Base-by-base conservation (phyloP, 2,113 vertebrate genomes). In the Pithys albifrons region DNA sequence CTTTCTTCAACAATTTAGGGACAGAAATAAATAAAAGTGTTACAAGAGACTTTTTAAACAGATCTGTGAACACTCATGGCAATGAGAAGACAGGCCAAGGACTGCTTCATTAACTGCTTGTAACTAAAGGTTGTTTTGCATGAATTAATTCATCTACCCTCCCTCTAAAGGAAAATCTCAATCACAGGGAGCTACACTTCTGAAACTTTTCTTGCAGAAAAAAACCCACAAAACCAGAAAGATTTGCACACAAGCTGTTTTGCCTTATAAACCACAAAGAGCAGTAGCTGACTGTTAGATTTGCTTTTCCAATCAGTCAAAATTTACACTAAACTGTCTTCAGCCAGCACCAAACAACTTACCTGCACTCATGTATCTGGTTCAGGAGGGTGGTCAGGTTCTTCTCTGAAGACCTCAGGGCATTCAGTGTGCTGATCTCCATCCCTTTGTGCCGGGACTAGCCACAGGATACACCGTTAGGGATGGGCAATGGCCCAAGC, bases 291-390 rank as follows among this genome's bases (percentile, higher is more conserved):
- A 4, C 16, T 43, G 2, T 22, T 17, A 57, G 16, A 3, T 10
- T 74, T 5, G 2, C 12, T 41, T 65, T 82, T 4, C 14, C 37
- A 37, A 15, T 31, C n/a, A 41, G 55, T 12, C 39, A 54, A 41
- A 73, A 59, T 3, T 18, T 20, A 70, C 5, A 4, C 10, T 37
- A 43, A 88, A 27, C 4, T 54, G 3, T 33, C 76, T 79, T 37
- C 59, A 83, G 20, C 13, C 39, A 77, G 23, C 41, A 77, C 57
- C 43, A 87, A 27, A n/a, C 27, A 66, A 31, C 75, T 95, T 95
- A 98, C 98, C 98, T 98, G 86, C 97, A 97, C 14, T 97, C 35
- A 5, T 98, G 97, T 93, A 99, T 98, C 80, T 98, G 98, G 66
- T 88, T 96, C 82, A 99, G 92, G 73, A 99, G 95, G 6, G 95